Percentiles rank a stretch among this genome's conserved stretches.
Evolutionary conservation across 2,888 invertebrate genomes (phyloP).

Genomic region (Ernsta delagoae): DNA sequence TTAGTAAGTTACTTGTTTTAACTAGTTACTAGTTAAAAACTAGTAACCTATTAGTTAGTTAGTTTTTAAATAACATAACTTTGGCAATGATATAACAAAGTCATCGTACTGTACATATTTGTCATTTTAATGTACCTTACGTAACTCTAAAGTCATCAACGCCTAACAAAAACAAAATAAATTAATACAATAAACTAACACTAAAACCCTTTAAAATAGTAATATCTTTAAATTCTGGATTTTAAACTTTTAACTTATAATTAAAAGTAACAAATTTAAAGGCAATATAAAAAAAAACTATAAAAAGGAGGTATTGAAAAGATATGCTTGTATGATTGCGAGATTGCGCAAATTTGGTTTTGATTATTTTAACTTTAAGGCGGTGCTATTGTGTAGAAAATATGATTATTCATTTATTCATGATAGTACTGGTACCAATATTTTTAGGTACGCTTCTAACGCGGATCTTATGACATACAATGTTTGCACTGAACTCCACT

Average conservation of each 20-base stretch:
- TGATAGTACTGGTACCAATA: background rate
- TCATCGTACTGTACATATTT: constrained; percentile 31
- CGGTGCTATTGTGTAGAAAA: background rate
- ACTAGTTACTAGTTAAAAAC: no score
- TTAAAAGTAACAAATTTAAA: constrained; percentile 72
- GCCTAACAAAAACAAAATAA: constrained; percentile 57
- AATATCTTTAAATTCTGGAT: constrained; percentile 80
- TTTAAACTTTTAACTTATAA: constrained; percentile 74
- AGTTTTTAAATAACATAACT: constrained; percentile 51
- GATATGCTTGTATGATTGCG: constrained; percentile 42
- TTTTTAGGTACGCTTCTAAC: background rate
- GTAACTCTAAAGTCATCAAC: constrained; percentile 43
- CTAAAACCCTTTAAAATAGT: constrained; percentile 68
- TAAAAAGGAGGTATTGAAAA: constrained; percentile 57
- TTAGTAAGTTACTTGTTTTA: no score
- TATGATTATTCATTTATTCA: background rate
- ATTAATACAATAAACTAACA: constrained; percentile 61
- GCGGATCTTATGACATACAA: constrained; percentile 9
- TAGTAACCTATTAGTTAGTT: constrained; percentile 35
- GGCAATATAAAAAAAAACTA: constrained; percentile 55
- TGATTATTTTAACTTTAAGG: background rate
- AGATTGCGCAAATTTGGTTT: constrained; percentile 21
- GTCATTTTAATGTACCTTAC: constrained; percentile 31
- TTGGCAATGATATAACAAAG: constrained; percentile 53
- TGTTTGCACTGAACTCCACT: constrained; percentile 26